phyloP scores from a whole-genome alignment of 2,888 invertebrate species.

The Pimpla rufipes region DNA sequence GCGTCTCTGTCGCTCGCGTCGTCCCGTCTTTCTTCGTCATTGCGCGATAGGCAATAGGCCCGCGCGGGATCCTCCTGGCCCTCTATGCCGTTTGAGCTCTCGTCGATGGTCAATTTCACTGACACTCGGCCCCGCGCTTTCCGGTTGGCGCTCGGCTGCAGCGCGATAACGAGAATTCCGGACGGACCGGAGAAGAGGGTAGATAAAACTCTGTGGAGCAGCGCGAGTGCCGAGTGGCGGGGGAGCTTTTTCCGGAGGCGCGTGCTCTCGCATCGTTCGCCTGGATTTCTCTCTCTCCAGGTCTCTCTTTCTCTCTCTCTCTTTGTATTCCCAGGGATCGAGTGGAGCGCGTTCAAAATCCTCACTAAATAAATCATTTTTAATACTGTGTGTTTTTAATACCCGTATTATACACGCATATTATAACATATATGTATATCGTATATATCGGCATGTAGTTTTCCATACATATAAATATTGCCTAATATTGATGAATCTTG shows the following conservation, averaged over 20 bases:
- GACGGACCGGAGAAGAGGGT: slow-evolving; percentile 60
- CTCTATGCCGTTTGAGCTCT: slow-evolving; percentile 43
- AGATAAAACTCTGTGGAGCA: slow-evolving; percentile 60
- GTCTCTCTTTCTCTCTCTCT: no score
- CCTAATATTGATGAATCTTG: no score
- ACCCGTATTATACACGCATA: neutral
- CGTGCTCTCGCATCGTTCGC: slow-evolving; percentile 60
- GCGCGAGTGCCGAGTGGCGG: slow-evolving; percentile 1
- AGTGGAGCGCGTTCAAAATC: slow-evolving; percentile 21
- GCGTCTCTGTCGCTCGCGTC: slow-evolving; percentile 41
- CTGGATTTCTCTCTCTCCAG: slow-evolving; percentile 52
- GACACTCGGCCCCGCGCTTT: slow-evolving; percentile 52
- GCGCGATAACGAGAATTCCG: slow-evolving; percentile 67
- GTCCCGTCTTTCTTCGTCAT: slow-evolving; percentile 34
- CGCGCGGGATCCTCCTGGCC: no score
- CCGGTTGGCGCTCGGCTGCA: slow-evolving; percentile 62
- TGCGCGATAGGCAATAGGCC: slow-evolving; percentile 23
- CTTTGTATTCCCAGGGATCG: slow-evolving; percentile 21
- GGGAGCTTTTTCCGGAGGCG: slow-evolving; percentile 19
- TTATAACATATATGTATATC: neutral
- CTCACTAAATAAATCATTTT: slow-evolving; percentile 43
- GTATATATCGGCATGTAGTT: neutral
- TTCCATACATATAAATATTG: no score
- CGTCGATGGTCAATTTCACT: slow-evolving; percentile 67
- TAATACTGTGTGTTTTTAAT: slow-evolving; percentile 5